These are phyloP conservation scores for Melanargia galathea DNA, from an alignment of 2,888 invertebrate genomes.

Conservation along the genomic window DNA sequence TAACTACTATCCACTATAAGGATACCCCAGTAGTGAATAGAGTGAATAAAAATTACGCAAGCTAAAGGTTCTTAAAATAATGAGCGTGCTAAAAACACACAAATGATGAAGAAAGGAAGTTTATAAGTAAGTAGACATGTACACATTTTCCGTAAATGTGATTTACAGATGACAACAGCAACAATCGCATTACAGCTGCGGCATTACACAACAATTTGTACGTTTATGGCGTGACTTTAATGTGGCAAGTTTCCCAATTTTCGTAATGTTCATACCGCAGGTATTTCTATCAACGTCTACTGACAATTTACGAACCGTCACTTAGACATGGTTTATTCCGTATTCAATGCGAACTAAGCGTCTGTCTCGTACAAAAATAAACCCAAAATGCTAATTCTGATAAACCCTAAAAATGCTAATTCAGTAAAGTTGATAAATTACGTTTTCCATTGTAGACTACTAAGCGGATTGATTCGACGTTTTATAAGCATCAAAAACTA, in stretches of 20 bases:
- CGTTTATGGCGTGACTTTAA: slow-evolving; percentile 27
- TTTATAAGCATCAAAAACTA: too few relatives aligned
- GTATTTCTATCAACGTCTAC: slow-evolving; percentile 25
- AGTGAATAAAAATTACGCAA: too few relatives aligned
- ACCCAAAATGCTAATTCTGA: not conserved
- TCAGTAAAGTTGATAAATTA: too few relatives aligned
- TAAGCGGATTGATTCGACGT: too few relatives aligned
- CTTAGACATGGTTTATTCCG: not conserved
- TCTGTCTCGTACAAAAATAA: not conserved
- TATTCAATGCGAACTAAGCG: not conserved
- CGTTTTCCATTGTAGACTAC: too few relatives aligned
- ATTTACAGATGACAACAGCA: slow-evolving; percentile 16
- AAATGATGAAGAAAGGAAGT: not conserved
- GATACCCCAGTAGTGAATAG: too few relatives aligned
- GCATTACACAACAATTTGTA: slow-evolving; percentile 20
- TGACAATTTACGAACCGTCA: slow-evolving; percentile 15
- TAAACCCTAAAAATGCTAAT: too few relatives aligned
- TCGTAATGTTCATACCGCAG: slow-evolving; percentile 24
- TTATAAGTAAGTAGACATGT: not conserved
- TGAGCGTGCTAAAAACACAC: not conserved
- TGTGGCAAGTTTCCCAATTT: slow-evolving; percentile 26
- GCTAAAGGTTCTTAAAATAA: not conserved
- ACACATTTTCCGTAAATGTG: slow-evolving; percentile 18
- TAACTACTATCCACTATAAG: too few relatives aligned
- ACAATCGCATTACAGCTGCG: slow-evolving; percentile 12